phyloP scores from a whole-genome alignment of 1,140 invertebrate genomes.

The Venustaconcha ellipsiformis region DNA sequence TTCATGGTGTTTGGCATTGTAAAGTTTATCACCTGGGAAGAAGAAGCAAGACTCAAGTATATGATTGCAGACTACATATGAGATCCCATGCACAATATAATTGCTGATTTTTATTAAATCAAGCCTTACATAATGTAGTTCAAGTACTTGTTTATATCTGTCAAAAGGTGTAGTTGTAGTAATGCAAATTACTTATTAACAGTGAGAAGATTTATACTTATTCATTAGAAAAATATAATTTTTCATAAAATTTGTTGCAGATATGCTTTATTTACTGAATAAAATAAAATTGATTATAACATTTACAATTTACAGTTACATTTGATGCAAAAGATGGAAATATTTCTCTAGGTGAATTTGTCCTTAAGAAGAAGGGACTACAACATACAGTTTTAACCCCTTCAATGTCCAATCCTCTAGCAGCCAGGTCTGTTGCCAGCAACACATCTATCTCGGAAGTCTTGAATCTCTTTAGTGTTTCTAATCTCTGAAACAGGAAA shows the following conservation, averaged over 20 bases:
- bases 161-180: too few relatives aligned
- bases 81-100: too few relatives aligned
- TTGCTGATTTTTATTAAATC: too few relatives aligned
- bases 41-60: too few relatives aligned
- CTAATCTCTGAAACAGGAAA: slow-evolving; percentile 78
- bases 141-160: too few relatives aligned
- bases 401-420: slow-evolving; percentile 95
- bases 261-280: not conserved
- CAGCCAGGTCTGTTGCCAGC: slow-evolving; percentile 96
- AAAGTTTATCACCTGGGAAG: slow-evolving; percentile 87
- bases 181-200: not conserved
- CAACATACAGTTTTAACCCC: slow-evolving; percentile 89
- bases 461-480: slow-evolving; percentile 90
- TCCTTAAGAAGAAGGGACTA: not conserved
- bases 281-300: not conserved
- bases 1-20: slow-evolving; percentile 93
- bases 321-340: not conserved
- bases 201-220: not conserved
- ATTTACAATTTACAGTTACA: not conserved
- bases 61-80: too few relatives aligned
- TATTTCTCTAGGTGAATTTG: not conserved
- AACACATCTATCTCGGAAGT: slow-evolving; percentile 91
- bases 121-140: too few relatives aligned
- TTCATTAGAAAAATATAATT: not conserved
- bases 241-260: not conserved